Conservation (phyloP, 1,140 invertebrate species). For the Akabosia matsudoensis region DNA sequence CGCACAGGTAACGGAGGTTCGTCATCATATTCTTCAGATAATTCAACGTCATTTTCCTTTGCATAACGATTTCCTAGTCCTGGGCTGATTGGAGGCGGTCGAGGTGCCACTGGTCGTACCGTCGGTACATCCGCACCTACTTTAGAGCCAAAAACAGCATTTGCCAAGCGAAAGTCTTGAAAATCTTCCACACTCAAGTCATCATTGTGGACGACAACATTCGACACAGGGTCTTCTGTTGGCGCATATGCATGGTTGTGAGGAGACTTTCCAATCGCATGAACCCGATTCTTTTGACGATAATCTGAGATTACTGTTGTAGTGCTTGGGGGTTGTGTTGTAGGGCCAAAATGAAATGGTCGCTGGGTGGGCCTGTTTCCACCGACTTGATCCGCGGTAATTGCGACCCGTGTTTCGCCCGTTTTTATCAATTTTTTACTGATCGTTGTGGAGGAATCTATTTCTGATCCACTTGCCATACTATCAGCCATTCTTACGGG, state of each 20-base stretch:
- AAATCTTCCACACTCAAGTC: conserved; percentile 39
- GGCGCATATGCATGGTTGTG: conserved; percentile 44
- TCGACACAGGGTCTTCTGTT: conserved; percentile 38
- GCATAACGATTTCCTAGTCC: not conserved
- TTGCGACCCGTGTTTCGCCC: conserved; percentile 32
- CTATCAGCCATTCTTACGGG: not conserved
- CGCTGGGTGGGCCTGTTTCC: conserved; percentile 42
- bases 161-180: conserved; percentile 36
- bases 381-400: conserved; percentile 44
- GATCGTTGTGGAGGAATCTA: not conserved
- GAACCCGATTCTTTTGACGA: conserved; percentile 9
- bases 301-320: not conserved
- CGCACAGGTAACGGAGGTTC: conserved; percentile 7
- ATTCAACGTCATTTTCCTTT: not conserved
- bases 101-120: not conserved
- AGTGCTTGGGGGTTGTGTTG: conserved; percentile 24
- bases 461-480: not conserved
- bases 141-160: conserved; percentile 41
- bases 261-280: conserved; percentile 27
- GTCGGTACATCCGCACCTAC: conserved; percentile 17
- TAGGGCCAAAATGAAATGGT: conserved; percentile 40
- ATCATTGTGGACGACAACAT: conserved; percentile 33
- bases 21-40: not conserved
- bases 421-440: not conserved
- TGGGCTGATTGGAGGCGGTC: not conserved